These are phyloP conservation scores for Ooceraea biroi DNA, from an alignment of 1,140 invertebrate genomes.

Conservation along the genomic window DNA sequence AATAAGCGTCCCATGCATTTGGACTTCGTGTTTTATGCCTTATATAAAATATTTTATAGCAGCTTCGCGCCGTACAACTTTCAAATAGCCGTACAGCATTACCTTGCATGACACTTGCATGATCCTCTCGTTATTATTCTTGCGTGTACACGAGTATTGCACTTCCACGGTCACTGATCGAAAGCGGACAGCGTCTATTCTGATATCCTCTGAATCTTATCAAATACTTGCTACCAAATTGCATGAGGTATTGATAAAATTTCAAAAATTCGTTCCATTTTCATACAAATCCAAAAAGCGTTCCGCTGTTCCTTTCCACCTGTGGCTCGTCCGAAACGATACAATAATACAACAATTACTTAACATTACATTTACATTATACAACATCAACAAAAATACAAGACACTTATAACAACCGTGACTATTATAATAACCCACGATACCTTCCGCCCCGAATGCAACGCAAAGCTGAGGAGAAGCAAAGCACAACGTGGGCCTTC, in stretches of 20 bases:
- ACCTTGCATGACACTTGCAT: constrained; percentile 75
- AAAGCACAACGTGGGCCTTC: constrained; percentile 85
- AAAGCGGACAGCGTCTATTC: constrained; percentile 6
- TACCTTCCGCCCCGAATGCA: constrained; percentile 81
- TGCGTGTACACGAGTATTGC: constrained; percentile 60
- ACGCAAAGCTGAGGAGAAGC: constrained; percentile 75
- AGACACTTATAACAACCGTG: constrained; percentile 28
- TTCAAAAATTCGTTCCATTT: not conserved
- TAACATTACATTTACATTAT: too few relatives aligned
- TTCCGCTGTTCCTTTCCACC: constrained; percentile 43
- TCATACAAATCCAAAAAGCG: not conserved
- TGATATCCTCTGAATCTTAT: not conserved
- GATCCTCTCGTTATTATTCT: constrained; percentile 63
- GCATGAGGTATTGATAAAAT: not conserved
- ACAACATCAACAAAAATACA: constrained; percentile 26
- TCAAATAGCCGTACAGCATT: constrained; percentile 58
- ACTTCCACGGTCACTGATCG: constrained; percentile 53
- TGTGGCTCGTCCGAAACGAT: constrained; percentile 56
- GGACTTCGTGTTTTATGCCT: too few relatives aligned
- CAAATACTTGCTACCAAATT: not conserved
- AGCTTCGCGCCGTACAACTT: constrained; percentile 47
- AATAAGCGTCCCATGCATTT: too few relatives aligned
- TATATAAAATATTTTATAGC: too few relatives aligned
- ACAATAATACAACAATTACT: constrained; percentile 27
- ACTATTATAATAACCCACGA: constrained; percentile 74